Evolutionary conservation across 2,113 vertebrate genomes (phyloP), one percentile per base, ranked within the genome.

Genomic region (Eptatretus burgeri): DNA sequence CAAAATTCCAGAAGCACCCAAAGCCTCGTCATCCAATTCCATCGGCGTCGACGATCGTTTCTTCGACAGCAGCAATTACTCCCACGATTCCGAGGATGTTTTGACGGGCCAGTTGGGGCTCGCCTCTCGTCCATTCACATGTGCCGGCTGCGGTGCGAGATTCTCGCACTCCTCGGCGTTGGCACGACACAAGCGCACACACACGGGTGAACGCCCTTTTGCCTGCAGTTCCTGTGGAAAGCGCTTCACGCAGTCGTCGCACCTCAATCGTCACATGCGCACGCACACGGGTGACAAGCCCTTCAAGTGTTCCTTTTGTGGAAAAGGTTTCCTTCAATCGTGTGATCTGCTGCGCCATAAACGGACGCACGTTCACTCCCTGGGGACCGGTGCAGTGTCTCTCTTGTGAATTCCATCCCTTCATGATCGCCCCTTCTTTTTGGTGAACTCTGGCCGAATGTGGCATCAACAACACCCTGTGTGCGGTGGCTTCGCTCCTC

Each of bases 261-360:
- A 60, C 56, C 56, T 60, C n/a, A 60, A 60, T 20, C 56, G 56
- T 10, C 56, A 60, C 56, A 60, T 60, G 56, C 56, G 56, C 56
- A 60, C 56, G 56, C 56, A 60, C 56, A 60, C 56, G 56, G 56
- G 56, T n/a, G 56, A 60, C n/a, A 60, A 60, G 56, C 56, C 56
- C 56, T 60, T 60, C 56, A 60, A 60, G 56, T 60, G 56, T 20
- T 20, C 20, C 56, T 20, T 17, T 11, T 60, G 56, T 12, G 56
- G 56, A n/a, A 60, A 60, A 20, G 56, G 56, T 20, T 60, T 60
- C 56, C 56, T 60, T n/a, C 56, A 60, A 20, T 60, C 56, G 56
- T 60, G n/a, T 20, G 56, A 60, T 20, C 56, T 60, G n/a, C n/a
- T 20, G n/a, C 56, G 56, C 20, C 56, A 60, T 3, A n/a, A 60